Evolutionary conservation across 2,797 vertebrate genomes (phyloP).

Genomic region (Petrocephalus sullivani): DNA sequence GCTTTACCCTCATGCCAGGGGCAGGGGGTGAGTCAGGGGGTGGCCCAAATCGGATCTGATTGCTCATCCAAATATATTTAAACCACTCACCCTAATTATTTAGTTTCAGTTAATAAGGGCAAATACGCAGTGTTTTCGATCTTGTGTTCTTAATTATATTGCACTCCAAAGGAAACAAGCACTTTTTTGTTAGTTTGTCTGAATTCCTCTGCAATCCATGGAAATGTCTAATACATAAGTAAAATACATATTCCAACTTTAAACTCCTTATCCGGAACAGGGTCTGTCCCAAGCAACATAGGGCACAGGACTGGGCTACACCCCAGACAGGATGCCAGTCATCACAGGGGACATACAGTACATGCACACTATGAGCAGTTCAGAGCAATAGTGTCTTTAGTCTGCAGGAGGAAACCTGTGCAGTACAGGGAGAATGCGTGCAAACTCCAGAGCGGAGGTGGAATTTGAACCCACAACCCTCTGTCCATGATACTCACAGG

Average conservation of each 20-base stretch:
- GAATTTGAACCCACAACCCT: neutral
- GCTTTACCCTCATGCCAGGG: neutral
- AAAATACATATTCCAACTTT: neutral
- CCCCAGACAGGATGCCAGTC: neutral
- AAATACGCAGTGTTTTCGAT: neutral
- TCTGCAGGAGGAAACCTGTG: neutral
- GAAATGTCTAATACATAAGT: neutral
- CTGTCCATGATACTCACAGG: neutral
- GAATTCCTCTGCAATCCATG: neutral
- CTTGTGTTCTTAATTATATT: neutral
- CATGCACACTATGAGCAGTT: neutral
- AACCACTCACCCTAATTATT: neutral
- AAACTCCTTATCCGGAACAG: neutral
- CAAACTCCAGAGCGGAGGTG: neutral
- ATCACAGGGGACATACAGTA: neutral
- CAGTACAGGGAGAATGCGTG: neutral
- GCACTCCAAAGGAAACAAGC: neutral
- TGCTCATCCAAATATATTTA: neutral
- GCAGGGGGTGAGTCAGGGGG: neutral
- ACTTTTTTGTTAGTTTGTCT: neutral
- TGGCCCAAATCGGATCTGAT: neutral
- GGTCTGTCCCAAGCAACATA: neutral
- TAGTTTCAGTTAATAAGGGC: neutral
- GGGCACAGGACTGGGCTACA: neutral
- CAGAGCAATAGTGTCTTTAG: neutral